Evolutionary conservation across 2,113 vertebrate genomes (phyloP).

Genomic region (Jacana jacana): DNA sequence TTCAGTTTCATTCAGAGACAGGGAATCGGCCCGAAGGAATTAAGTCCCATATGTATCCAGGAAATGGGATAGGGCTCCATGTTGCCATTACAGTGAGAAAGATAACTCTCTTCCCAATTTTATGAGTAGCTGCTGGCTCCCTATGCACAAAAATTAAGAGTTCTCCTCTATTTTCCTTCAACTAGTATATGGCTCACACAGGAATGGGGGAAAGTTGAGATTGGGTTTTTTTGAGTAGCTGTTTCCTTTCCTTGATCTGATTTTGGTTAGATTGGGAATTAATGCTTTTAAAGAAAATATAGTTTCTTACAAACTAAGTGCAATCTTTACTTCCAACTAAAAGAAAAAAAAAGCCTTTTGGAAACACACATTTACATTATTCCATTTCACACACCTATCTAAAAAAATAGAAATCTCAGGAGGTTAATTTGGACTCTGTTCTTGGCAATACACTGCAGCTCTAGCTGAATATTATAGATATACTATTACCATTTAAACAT

Average conservation of each 20-base stretch:
- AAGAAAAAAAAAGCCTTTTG: background rate
- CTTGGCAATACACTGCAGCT: background rate
- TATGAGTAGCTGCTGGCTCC: background rate
- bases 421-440: slow-evolving; percentile 12
- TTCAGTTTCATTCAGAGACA: background rate
- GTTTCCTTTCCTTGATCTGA: background rate
- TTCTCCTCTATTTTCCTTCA: background rate
- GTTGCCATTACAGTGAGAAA: background rate
- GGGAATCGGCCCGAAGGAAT: background rate
- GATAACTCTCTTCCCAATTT: background rate
- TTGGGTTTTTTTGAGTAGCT: background rate
- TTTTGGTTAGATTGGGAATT: background rate
- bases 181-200: background rate
- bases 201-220: background rate
- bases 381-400: background rate
- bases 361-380: background rate
- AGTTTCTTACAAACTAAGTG: background rate
- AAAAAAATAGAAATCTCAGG: slow-evolving; percentile 19
- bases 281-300: background rate
- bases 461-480: background rate
- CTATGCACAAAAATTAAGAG: background rate
- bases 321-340: background rate
- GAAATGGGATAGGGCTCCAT: background rate
- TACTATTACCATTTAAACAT: slow-evolving; percentile 36
- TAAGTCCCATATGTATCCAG: background rate